Evolutionary conservation across 2,113 vertebrate genomes (phyloP), one percentile per base, ranked within the genome.

Genomic region (Rhinopomastus cyanomelas): DNA sequence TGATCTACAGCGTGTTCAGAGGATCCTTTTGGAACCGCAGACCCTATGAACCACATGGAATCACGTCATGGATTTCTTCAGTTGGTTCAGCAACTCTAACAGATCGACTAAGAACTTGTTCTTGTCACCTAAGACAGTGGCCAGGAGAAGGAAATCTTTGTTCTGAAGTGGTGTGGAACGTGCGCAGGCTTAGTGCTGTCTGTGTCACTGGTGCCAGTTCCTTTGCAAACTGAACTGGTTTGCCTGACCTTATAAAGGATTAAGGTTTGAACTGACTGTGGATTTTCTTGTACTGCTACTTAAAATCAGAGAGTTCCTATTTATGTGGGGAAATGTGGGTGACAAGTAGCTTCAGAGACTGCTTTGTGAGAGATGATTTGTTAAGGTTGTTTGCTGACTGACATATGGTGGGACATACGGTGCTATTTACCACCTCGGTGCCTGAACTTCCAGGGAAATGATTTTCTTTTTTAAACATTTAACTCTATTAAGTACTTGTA

Each of bases 351-450:
- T 80, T 25, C 8, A 32, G 62, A 39, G 85, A 64, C 44, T 3
- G 71, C 49, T 34, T 78, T 81, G 37, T 52, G 91, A 76, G 37
- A 55, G 83, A 18, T 64, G 87, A 23, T 68, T 89, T 81, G 53
- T 32, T 46, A 29, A 67, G 81, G 81, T 56, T 90, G 85, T 95
- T 94, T 94, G 82, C 95, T 95, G 88, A 85, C 90, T 82, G 90
- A 61, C 93, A 95, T 89, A 92, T 91, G 95, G 92, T 22, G 4
- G 86, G 95, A 53, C 95, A 95, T 85, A 95, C 30, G 93, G 93
- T 77, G 92, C 90, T 69, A n/a, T 95, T 94, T 95, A 89, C 93
- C 93, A 95, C 95, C 94, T 77, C n/a, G 2, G 80, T 68, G 83
- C 8, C 90, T 71, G 56, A 91, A 94, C 86, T 96, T 87, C 36